Percentiles rank a stretch among this genome's conserved stretches.
phyloP scores from a whole-genome alignment of 2,113 vertebrate genomes.

The Cephalophus harveyi region DNA sequence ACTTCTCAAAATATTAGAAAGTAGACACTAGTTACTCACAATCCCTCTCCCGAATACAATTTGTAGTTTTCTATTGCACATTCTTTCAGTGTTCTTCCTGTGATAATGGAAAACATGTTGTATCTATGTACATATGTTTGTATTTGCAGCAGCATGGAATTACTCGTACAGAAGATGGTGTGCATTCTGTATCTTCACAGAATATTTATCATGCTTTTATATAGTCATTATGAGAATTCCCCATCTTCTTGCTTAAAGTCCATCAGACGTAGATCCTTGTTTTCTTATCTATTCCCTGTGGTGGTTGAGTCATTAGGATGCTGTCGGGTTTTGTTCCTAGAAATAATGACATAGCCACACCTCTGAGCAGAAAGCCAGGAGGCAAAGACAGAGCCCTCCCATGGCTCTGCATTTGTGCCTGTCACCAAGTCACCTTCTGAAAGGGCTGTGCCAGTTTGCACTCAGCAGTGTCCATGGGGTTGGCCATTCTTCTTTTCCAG shows the following conservation, averaged over 20 bases:
- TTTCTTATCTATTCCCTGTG: not conserved
- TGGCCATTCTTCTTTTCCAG: not conserved
- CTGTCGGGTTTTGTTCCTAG: not conserved
- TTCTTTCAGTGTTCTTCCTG: not conserved
- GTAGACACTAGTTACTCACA: not conserved
- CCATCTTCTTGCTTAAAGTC: not conserved
- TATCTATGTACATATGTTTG: not conserved
- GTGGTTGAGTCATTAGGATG: not conserved
- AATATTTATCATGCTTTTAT: not conserved
- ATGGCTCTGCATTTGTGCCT: not conserved
- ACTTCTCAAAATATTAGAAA: not conserved
- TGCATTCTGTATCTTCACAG: not conserved
- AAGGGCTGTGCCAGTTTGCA: not conserved
- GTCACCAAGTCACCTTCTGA: rapidly evolving
- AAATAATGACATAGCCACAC: not conserved
- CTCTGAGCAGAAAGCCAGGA: not conserved
- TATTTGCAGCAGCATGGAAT: not conserved
- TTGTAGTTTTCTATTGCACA: not conserved
- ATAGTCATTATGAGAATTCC: not conserved
- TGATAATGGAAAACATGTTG: not conserved
- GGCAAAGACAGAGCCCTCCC: not conserved
- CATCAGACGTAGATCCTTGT: not conserved
- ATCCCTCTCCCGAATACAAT: not conserved
- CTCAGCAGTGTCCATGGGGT: rapidly evolving
- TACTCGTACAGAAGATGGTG: not conserved